These are phyloP conservation scores for Spermophilus dauricus DNA, from an alignment of 2,113 vertebrate species.

Conservation along the genomic window DNA sequence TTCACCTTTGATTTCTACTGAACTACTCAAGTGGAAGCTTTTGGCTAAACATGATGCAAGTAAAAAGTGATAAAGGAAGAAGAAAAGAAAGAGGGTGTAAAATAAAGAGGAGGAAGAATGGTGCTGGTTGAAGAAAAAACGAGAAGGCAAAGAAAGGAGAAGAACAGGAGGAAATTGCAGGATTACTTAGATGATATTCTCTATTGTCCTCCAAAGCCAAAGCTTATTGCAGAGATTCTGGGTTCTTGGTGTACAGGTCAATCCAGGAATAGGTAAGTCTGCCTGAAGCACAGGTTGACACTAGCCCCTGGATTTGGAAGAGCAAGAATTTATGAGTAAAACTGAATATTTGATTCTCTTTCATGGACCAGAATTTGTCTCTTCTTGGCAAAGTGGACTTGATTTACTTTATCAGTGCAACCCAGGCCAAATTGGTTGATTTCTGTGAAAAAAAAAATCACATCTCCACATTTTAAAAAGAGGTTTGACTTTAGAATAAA, in stretches of 20 bases:
- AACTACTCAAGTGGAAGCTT: neutral
- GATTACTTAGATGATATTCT: neutral
- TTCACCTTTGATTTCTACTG: neutral
- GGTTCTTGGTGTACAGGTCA: neutral
- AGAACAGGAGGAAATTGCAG: fast-evolving
- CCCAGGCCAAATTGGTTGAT: too few relatives aligned
- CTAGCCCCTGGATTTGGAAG: neutral
- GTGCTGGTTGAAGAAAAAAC: neutral
- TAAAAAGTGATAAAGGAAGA: neutral
- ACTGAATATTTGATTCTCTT: too few relatives aligned
- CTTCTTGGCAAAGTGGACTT: too few relatives aligned
- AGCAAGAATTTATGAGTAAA: too few relatives aligned
- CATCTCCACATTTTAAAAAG: too few relatives aligned
- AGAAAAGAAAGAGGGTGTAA: neutral
- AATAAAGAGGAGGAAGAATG: neutral
- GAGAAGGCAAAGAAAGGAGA: neutral
- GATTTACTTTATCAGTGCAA: too few relatives aligned
- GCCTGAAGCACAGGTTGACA: neutral
- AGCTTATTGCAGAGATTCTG: neutral
- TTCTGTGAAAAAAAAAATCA: too few relatives aligned
- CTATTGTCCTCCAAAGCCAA: neutral
- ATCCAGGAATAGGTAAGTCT: neutral
- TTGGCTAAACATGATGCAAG: neutral
- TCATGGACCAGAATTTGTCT: too few relatives aligned
- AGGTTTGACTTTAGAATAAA: too few relatives aligned